Base-by-base conservation (phyloP, 2,113 vertebrate species). In the Periophthalmus modestus region DNA sequence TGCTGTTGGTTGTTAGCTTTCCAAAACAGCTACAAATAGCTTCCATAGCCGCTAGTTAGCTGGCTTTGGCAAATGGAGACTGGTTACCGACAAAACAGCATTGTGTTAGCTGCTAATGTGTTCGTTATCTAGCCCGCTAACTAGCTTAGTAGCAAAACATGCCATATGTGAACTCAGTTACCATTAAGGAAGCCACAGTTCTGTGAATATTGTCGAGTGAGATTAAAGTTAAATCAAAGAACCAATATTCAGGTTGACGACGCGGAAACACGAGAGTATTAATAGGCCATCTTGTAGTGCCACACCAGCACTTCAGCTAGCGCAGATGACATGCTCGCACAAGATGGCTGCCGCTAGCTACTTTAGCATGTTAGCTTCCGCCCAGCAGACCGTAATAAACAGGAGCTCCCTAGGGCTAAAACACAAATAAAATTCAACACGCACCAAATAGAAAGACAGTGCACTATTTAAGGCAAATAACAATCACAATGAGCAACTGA, bases 291-390 rank as follows among this genome's bases (percentile, higher is more conserved):
- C 89, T 92, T 92, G 91, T 91, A 72, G 81, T 89, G 88, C 89
- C 90, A 88, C 91, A 87, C 75, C 88, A 91, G 84, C 87, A 89
- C 84, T 85, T 81, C 87, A 87, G 89, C 83, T 91, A 92, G 89
- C 86, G 80, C 78, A 85, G 80, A 92, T 83, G 84, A 92, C 82
- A 86, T 80, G 82, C 76, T 89, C 80, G 86, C 83, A 74, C 94
- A 94, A 94, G 89, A 94, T 94, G 94, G 94, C 94, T 93, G 94
- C 93, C 92, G 69, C 79, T 58, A 80, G 90, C 88, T 88, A 85
- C 77, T 69, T 80, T 85, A 88, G 84, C 85, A 10, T 2, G 52
- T 69, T 91, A 92, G 93, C 93, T 91, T 93, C 91, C 93, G 93
- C 92, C 92, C 91, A 91, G 84, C 82, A 74, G 57, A 75, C 87